Evolutionary conservation across 2,888 invertebrate genomes (phyloP).

Genomic region (Nasonovia ribisnigri): DNA sequence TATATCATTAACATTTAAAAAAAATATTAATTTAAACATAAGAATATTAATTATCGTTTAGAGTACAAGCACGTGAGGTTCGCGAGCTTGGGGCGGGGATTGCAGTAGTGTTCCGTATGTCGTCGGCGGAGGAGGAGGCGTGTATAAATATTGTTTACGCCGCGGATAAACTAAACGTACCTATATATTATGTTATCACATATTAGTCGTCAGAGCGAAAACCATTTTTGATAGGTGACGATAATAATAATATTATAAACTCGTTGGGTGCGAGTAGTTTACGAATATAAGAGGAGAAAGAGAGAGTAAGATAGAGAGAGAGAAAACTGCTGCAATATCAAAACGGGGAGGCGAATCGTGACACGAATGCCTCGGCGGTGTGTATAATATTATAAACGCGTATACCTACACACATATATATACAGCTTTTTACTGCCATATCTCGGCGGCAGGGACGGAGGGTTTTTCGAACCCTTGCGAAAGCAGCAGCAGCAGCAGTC

Average conservation of each 20-base stretch:
- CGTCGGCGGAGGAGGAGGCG: too few species aligned
- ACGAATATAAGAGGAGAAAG: not conserved
- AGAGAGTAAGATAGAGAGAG: too few species aligned
- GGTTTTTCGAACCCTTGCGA: not conserved
- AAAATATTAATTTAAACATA: too few species aligned
- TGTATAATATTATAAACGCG: too few species aligned
- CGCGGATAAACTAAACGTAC: not conserved
- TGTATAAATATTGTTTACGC: not conserved
- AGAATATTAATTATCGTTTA: not conserved
- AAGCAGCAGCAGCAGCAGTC: not conserved
- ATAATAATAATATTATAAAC: not conserved
- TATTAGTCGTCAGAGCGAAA: slow-evolving; percentile 28
- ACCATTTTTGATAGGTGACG: slow-evolving; percentile 34
- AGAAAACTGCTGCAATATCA: not conserved
- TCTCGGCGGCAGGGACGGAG: not conserved
- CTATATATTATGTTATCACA: not conserved
- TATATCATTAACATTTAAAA: not conserved
- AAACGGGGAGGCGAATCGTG: slow-evolving; percentile 38
- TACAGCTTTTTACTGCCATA: not conserved
- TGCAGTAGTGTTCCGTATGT: not conserved
- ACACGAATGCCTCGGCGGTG: slow-evolving; percentile 11
- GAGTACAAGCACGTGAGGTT: not conserved
- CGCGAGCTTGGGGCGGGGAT: not conserved
- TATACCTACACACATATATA: not conserved
- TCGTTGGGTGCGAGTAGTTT: not conserved